Evolutionary conservation across 2,113 vertebrate species (phyloP).

Genomic region (Laticauda laticaudata): DNA sequence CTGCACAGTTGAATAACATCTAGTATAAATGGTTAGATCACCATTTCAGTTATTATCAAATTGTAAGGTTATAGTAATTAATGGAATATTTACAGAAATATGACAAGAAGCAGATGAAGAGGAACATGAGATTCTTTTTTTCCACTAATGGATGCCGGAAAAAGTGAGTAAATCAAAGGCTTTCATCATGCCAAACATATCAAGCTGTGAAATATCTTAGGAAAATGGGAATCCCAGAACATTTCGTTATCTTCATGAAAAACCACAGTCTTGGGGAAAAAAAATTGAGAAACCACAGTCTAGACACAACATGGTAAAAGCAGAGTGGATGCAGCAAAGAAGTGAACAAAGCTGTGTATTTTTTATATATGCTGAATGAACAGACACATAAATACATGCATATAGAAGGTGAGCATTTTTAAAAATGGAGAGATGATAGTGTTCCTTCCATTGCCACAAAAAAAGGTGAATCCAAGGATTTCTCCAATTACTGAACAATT

Average conservation of each 20-base stretch:
- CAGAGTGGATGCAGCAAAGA: background rate
- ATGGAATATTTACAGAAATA: background rate
- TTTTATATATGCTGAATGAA: background rate
- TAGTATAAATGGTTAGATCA: background rate
- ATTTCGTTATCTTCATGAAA: background rate
- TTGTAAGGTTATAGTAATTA: background rate
- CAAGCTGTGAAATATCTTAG: background rate
- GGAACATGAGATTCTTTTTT: background rate
- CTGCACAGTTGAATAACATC: background rate
- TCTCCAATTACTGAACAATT: background rate
- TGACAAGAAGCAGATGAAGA: background rate
- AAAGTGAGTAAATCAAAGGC: background rate
- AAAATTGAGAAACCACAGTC: background rate
- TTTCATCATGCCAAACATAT: background rate
- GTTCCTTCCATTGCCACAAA: background rate
- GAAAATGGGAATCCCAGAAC: background rate
- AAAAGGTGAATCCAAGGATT: background rate
- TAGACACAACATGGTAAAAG: background rate
- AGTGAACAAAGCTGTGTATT: background rate
- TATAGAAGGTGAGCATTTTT: background rate
- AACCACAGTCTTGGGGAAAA: background rate
- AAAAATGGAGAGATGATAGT: background rate
- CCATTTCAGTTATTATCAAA: background rate
- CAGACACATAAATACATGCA: background rate
- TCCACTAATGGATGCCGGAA: background rate